A percentile compares a stretch with the other conserved stretches of the same genome.
Evolutionary conservation across 1,140 invertebrate genomes (phyloP).

Genomic region (Cyclina sinensis): DNA sequence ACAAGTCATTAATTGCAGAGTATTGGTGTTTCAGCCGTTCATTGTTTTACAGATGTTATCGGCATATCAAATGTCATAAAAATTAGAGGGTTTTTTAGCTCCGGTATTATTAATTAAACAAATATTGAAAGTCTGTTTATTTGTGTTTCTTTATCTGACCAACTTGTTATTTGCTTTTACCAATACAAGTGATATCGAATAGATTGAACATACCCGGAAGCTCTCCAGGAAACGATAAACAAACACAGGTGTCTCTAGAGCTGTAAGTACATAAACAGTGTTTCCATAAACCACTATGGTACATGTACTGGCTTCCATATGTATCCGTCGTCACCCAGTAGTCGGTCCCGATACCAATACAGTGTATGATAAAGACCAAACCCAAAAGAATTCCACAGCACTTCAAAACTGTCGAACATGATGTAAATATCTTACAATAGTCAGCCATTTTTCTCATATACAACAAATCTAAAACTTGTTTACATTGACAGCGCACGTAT

Average conservation of each 20-base stretch:
- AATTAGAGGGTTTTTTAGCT: not conserved
- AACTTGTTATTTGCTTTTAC: no score
- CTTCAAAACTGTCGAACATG: not conserved
- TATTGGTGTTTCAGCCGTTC: not conserved
- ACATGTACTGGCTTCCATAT: not conserved
- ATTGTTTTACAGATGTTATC: not conserved
- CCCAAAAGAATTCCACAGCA: not conserved
- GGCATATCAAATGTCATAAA: not conserved
- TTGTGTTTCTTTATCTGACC: no score
- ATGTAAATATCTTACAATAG: not conserved
- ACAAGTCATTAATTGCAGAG: not conserved
- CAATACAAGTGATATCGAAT: not conserved
- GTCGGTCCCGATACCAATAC: not conserved
- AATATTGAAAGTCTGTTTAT: not conserved
- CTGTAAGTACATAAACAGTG: not conserved
- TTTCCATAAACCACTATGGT: not conserved
- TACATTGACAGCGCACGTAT: no score
- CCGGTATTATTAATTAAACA: not conserved
- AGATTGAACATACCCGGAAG: not conserved
- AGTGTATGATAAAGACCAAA: not conserved
- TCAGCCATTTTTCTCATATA: not conserved
- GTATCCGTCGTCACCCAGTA: not conserved
- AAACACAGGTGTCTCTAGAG: not conserved
- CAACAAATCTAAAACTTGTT: no score
- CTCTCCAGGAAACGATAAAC: not conserved